Evolutionary conservation across 2,113 vertebrate genomes (phyloP).

Genomic region (Macquaria ambigua): DNA sequence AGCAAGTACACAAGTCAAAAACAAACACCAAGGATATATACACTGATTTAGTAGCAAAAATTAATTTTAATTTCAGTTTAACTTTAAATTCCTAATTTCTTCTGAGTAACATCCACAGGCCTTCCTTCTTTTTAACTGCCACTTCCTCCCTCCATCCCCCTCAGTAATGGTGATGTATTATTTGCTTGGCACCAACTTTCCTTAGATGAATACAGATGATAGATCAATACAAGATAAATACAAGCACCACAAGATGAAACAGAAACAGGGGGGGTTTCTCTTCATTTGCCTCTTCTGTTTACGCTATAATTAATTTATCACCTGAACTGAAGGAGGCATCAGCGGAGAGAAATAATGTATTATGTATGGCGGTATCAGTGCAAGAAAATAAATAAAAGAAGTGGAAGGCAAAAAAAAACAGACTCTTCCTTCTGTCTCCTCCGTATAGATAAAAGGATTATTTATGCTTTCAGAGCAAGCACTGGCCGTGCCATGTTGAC

Average conservation of each 20-base stretch:
- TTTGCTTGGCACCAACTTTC: constrained; percentile 5
- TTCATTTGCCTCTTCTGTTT: constrained; percentile 46
- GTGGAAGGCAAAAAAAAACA: constrained; percentile 3
- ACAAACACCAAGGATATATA: background rate
- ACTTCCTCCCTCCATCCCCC: background rate
- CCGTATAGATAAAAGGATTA: constrained; percentile 55
- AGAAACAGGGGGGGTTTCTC: constrained; percentile 26
- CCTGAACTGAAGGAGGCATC: constrained; percentile 50
- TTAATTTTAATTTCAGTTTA: background rate
- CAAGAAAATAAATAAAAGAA: constrained; percentile 42
- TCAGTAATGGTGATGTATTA: constrained; percentile 13
- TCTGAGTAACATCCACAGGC: background rate
- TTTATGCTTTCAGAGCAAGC: constrained; percentile 56
- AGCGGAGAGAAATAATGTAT: constrained; percentile 56
- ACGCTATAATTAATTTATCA: constrained; percentile 73
- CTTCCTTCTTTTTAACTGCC: background rate
- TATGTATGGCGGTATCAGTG: constrained; percentile 68
- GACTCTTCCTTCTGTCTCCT: constrained; percentile 23
- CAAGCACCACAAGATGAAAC: constrained; percentile 10
- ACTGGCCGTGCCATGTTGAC: constrained; percentile 40
- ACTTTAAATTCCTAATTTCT: background rate
- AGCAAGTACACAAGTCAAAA: background rate
- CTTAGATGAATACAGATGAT: constrained; percentile 42
- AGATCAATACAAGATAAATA: constrained; percentile 38
- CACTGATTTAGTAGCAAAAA: background rate